These are phyloP conservation scores for Eustalomyia histrio DNA, from an alignment of 2,888 invertebrate genomes.

Conservation along the genomic window DNA sequence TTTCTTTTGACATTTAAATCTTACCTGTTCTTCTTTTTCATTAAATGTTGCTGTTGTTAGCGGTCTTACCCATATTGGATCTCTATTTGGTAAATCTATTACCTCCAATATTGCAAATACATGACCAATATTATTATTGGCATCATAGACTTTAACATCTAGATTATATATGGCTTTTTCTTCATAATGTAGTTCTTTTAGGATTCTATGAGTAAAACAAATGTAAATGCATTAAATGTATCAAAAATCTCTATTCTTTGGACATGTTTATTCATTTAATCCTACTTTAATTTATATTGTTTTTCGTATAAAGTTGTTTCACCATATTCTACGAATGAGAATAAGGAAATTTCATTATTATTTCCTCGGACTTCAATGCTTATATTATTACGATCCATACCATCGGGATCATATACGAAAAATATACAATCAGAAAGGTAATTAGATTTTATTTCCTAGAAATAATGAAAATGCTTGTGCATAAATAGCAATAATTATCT, in stretches of 20 bases:
- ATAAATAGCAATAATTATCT: too few relatives aligned
- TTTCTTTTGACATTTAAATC: neutral
- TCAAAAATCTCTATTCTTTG: neutral
- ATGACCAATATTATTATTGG: constrained; percentile 72
- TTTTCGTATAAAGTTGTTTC: constrained; percentile 70
- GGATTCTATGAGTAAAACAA: constrained; percentile 53
- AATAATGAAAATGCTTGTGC: constrained; percentile 10
- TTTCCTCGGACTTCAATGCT: constrained; percentile 78
- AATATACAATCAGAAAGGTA: constrained; percentile 72
- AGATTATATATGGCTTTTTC: constrained; percentile 81
- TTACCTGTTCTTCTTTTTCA: constrained; percentile 80
- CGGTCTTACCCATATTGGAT: constrained; percentile 82
- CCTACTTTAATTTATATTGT: constrained; percentile 78
- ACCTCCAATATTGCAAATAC: constrained; percentile 82
- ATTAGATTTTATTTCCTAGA: constrained; percentile 76
- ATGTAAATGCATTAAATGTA: too few relatives aligned
- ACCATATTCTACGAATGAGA: constrained; percentile 76
- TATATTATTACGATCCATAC: constrained; percentile 78
- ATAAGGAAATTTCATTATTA: constrained; percentile 78
- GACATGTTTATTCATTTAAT: constrained; percentile 72
- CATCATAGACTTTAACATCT: constrained; percentile 81
- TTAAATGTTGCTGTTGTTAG: constrained; percentile 82
- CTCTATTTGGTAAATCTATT: constrained; percentile 82
- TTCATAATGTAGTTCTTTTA: constrained; percentile 79
- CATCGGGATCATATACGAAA: constrained; percentile 71